phyloP scores from a whole-genome alignment of 2,797 vertebrate genomes.

The Pangasius macronema region DNA sequence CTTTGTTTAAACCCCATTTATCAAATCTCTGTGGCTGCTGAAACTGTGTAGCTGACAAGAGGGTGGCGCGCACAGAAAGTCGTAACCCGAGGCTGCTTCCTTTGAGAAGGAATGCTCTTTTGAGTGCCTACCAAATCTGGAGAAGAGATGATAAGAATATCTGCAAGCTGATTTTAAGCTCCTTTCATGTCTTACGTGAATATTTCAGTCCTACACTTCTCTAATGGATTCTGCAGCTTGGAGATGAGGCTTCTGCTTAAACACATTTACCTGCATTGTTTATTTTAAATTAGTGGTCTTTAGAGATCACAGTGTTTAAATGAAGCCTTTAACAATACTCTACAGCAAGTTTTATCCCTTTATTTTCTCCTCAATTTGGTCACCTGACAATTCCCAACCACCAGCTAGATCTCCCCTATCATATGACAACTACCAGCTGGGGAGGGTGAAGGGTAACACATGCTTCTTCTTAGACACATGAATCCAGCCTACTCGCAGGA shows the following conservation, averaged over 20 bases:
- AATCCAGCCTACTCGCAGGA: neutral
- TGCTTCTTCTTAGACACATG: neutral
- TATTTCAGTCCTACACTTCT: slow-evolving; percentile 32
- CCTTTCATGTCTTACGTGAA: slow-evolving; percentile 23
- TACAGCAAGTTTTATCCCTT: neutral
- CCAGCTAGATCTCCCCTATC: neutral
- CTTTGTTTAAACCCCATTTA: slow-evolving; percentile 29
- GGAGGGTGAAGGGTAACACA: neutral
- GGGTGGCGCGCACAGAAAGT: slow-evolving; percentile 5
- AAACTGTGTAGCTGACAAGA: slow-evolving; percentile 37
- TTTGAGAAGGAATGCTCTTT: slow-evolving; percentile 37
- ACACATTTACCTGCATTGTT: slow-evolving; percentile 23
- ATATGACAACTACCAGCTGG: neutral
- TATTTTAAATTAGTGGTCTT: slow-evolving; percentile 12
- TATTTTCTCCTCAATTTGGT: too few species aligned
- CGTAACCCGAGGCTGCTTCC: slow-evolving; percentile 37
- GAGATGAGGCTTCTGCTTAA: slow-evolving; percentile 28
- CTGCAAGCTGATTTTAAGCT: slow-evolving; percentile 43
- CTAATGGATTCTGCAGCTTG: slow-evolving; percentile 28
- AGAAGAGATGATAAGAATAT: slow-evolving; percentile 44
- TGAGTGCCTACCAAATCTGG: slow-evolving; percentile 38
- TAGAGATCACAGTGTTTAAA: neutral
- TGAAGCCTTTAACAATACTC: neutral
- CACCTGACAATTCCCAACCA: neutral
- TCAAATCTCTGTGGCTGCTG: slow-evolving; percentile 17